phyloP scores from a whole-genome alignment of 2,113 vertebrate genomes.

The Planiliza haematocheilus region DNA sequence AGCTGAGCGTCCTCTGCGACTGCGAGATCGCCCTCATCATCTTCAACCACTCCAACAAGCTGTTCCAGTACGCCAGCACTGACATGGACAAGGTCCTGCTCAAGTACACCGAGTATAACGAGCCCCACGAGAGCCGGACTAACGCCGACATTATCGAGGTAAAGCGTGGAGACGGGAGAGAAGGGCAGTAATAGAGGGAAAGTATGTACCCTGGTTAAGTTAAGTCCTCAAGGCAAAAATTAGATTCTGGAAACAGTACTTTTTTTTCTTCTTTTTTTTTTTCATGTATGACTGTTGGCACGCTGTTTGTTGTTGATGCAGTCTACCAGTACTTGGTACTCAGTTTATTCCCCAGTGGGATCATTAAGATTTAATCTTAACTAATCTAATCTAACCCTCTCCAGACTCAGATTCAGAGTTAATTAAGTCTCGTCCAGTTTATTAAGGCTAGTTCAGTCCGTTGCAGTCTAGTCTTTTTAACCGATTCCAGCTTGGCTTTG shows the following conservation, averaged over 20 bases:
- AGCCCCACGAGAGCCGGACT: slow-evolving; percentile 81
- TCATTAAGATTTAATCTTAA: slow-evolving; percentile 31
- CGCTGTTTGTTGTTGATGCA: not conserved
- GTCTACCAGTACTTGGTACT: not conserved
- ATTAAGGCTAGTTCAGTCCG: slow-evolving; percentile 15
- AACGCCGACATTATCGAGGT: slow-evolving; percentile 82
- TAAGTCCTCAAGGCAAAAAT: no score
- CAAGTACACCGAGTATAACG: slow-evolving; percentile 82
- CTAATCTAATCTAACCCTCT: slow-evolving; percentile 39
- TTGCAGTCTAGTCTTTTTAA: not conserved
- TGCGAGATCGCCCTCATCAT: slow-evolving; percentile 97
- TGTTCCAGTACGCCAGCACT: slow-evolving; percentile 81
- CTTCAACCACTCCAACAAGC: slow-evolving; percentile 83
- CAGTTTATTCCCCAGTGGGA: slow-evolving; percentile 1
- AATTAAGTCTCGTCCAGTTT: slow-evolving; percentile 42
- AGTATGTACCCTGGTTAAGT: not conserved
- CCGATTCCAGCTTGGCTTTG: not conserved
- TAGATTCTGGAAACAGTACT: no score
- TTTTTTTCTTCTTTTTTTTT: not conserved
- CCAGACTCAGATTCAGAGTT: slow-evolving; percentile 41
- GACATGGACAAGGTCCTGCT: slow-evolving; percentile 82
- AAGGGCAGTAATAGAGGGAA: not conserved
- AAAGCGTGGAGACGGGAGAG: slow-evolving; percentile 41
- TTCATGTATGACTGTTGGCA: not conserved
- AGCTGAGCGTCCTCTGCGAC: slow-evolving; percentile 93